Percentiles rank a stretch among this genome's conserved stretches.
These are phyloP conservation scores for Hystrix brachyura DNA, from an alignment of 2,113 vertebrate species.

Conservation along the genomic window DNA sequence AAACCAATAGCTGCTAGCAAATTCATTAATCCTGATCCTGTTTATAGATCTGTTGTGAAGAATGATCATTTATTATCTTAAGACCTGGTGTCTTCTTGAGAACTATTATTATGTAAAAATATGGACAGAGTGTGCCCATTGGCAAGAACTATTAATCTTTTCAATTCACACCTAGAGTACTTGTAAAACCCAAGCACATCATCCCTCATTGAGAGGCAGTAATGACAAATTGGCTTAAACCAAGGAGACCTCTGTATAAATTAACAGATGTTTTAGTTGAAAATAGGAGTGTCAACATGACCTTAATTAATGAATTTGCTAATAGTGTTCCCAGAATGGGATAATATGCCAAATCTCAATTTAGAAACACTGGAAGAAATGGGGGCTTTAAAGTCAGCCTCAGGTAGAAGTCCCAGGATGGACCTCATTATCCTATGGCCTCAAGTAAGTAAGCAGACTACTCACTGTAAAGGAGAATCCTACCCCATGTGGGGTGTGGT, in stretches of 20 bases:
- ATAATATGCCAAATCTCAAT: conserved; percentile 47
- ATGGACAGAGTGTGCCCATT: conserved; percentile 60
- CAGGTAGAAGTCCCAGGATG: conserved; percentile 15
- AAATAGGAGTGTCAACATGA: conserved; percentile 74
- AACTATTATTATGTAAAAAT: conserved; percentile 77
- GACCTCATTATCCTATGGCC: background rate
- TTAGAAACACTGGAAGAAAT: conserved; percentile 47
- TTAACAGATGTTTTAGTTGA: conserved; percentile 79
- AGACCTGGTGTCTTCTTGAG: conserved; percentile 60
- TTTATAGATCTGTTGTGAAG: conserved; percentile 75
- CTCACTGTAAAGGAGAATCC: background rate
- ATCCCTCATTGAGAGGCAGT: conserved; percentile 58
- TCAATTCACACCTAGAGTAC: conserved; percentile 72
- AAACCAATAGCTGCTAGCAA: conserved; percentile 73
- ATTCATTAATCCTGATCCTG: conserved; percentile 77
- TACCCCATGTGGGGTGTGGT: background rate
- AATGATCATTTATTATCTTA: conserved; percentile 78
- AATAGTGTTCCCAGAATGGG: conserved; percentile 66
- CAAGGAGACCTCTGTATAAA: conserved; percentile 76
- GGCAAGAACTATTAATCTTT: conserved; percentile 77
- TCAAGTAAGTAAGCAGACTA: background rate
- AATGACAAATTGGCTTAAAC: conserved; percentile 74
- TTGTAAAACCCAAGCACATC: conserved; percentile 68
- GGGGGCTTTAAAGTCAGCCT: background rate
- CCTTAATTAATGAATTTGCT: conserved; percentile 79